Percentiles rank a stretch among this genome's conserved stretches.
Conservation (phyloP, 1,140 invertebrate genomes). For the Danaus plexippus region DNA sequence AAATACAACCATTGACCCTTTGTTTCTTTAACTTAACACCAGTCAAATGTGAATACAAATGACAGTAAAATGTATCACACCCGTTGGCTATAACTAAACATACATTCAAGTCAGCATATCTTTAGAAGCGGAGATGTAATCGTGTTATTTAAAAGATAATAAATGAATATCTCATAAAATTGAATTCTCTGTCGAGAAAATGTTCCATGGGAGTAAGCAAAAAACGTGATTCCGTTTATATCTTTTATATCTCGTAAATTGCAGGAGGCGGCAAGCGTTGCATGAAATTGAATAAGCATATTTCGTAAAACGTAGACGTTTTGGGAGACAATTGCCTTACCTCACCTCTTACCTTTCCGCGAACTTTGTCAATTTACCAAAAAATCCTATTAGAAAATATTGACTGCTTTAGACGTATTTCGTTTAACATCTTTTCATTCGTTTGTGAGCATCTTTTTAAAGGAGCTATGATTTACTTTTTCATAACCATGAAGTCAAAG, state of each 20-base stretch:
- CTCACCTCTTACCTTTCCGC: constrained; percentile 66
- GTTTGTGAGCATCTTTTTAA: constrained; percentile 1
- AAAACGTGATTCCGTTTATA: constrained; percentile 71
- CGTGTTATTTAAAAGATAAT: constrained; percentile 36
- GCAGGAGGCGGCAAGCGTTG: constrained; percentile 71
- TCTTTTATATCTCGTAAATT: constrained; percentile 72
- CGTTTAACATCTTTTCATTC: constrained; percentile 16
- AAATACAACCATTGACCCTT: constrained; percentile 15
- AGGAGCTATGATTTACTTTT: no score
- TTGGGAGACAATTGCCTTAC: constrained; percentile 71
- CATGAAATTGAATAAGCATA: constrained; percentile 73
- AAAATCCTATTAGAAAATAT: constrained; percentile 66
- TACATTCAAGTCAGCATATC: no score
- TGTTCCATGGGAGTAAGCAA: constrained; percentile 69
- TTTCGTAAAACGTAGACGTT: constrained; percentile 71
- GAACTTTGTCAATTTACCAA: constrained; percentile 70
- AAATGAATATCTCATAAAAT: constrained; percentile 61
- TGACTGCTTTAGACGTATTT: constrained; percentile 46
- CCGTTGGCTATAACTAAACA: no score
- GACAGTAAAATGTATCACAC: no score
- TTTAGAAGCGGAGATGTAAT: neutral
- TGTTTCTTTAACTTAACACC: constrained; percentile 5
- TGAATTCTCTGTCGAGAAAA: constrained; percentile 67
- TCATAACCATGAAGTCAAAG: no score
- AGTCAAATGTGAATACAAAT: neutral